Evolutionary conservation across 2,113 vertebrate genomes (phyloP).

Genomic region (Ctenomys sociabilis): DNA sequence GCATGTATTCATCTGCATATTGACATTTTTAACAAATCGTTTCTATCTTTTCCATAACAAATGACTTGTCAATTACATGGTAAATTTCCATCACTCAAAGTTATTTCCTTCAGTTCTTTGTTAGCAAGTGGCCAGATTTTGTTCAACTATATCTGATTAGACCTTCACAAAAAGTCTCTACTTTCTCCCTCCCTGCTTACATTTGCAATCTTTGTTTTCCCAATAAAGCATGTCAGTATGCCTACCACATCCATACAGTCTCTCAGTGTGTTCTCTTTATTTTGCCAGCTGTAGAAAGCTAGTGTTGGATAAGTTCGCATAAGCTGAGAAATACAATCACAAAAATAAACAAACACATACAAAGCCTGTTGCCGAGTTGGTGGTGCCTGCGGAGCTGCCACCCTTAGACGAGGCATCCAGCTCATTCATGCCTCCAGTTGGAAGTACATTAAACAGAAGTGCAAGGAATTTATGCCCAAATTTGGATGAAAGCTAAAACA

Average conservation of each 20-base stretch:
- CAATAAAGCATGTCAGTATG: conserved; percentile 64
- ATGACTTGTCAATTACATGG: not conserved
- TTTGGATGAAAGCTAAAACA: conserved; percentile 22
- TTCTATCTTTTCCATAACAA: conserved; percentile 3
- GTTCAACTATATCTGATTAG: not conserved
- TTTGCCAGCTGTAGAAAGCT: conserved; percentile 51
- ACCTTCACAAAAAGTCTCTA: conserved; percentile 34
- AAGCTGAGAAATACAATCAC: conserved; percentile 57
- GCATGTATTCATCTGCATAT: not conserved
- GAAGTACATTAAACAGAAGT: conserved; percentile 72
- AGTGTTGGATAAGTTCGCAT: not conserved
- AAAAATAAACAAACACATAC: conserved; percentile 69
- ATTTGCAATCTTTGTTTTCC: conserved; percentile 67
- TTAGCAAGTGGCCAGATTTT: not conserved
- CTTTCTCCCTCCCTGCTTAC: not conserved
- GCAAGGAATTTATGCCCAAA: conserved; percentile 46
- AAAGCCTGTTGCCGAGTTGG: conserved; percentile 55
- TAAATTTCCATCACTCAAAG: not conserved
- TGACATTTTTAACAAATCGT: not conserved
- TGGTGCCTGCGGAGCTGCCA: conserved; percentile 49
- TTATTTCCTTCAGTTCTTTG: not conserved
- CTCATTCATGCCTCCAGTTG: conserved; percentile 66
- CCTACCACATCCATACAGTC: conserved; percentile 13
- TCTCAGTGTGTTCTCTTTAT: not conserved
- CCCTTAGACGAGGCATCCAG: conserved; percentile 30